Evolutionary conservation across 2,888 invertebrate genomes (phyloP), one percentile per base, ranked within the genome.

Genomic region (Maniola hyperantus): DNA sequence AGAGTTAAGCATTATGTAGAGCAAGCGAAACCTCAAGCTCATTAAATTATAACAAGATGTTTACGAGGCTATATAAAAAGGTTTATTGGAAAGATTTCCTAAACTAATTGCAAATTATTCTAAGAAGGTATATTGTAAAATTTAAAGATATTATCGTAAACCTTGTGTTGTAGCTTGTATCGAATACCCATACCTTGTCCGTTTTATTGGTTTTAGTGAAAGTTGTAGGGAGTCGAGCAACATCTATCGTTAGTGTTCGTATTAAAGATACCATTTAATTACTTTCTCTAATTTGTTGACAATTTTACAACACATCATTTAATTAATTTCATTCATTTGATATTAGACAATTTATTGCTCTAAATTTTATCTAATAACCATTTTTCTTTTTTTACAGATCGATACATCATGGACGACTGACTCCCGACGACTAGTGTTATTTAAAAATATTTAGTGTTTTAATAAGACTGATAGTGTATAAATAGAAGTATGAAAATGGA

Each of bases 381-480:
- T 26, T 18, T 69, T 65, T 77, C 62, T 68, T 57, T 66, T 85
- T 80, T 79, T 88, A 26, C 89, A 88, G 89, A 77, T 73, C 72
- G 71, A 72, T 75, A 78, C 81, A 85, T 71, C 71, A 88, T 88
- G 88, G 78, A 83, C 83, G 84, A 82, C 74, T 87, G 81, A 83
- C 39, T 61, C 53, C 53, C 42, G 63, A 62, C 1, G 46, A 13
- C 46, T 20, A 66, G 71, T 69, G 67, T 48, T 65, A 53, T 42
- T 44, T 10, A 26, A 53, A 63, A 55, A 33, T 36, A 48, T 51
- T 34, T 51, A 66, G 63, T 67, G 62, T 44, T 54, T 54, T 15
- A 34, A 58, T 60, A 36, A 63, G 42, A 66, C 66, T 39, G 39
- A 57, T 73, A 79, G 81, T 83, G 78, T 68, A 73, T 18, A 63